phyloP scores from a whole-genome alignment of 2,888 invertebrate species.

The Uloborus plumipes region DNA sequence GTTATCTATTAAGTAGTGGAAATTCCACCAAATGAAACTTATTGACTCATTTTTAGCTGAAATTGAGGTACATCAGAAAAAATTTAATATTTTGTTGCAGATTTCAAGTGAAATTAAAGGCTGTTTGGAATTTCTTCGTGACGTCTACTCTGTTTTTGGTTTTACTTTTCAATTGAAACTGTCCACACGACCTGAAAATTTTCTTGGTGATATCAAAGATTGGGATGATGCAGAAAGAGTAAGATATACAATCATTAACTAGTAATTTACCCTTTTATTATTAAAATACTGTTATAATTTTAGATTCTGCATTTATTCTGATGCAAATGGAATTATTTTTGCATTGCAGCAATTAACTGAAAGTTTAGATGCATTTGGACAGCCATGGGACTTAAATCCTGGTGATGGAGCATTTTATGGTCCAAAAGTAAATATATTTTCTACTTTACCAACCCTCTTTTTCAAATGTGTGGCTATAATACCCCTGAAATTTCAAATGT shows the following conservation, averaged over 20 bases:
- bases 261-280: not conserved
- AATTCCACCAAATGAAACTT: no score
- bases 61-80: no score
- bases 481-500: no score
- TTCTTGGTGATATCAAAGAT: slow-evolving; percentile 86
- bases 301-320: not conserved
- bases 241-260: slow-evolving; percentile 25
- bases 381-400: slow-evolving; percentile 92
- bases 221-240: slow-evolving; percentile 94
- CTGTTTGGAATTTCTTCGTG: slow-evolving; percentile 88
- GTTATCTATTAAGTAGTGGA: no score
- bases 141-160: slow-evolving; percentile 91
- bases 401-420: slow-evolving; percentile 99
- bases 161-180: slow-evolving; percentile 93
- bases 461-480: no score
- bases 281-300: not conserved
- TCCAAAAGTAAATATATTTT: slow-evolving; percentile 78
- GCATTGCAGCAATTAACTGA: slow-evolving; percentile 81
- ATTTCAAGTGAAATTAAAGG: slow-evolving; percentile 86
- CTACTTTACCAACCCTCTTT: not conserved
- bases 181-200: slow-evolving; percentile 96
- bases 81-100: slow-evolving; percentile 70
- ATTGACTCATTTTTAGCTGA: no score
- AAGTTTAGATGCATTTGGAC: slow-evolving; percentile 87
- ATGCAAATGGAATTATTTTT: not conserved